phyloP scores from a whole-genome alignment of 2,888 invertebrate genomes.

The Helleia helle region DNA sequence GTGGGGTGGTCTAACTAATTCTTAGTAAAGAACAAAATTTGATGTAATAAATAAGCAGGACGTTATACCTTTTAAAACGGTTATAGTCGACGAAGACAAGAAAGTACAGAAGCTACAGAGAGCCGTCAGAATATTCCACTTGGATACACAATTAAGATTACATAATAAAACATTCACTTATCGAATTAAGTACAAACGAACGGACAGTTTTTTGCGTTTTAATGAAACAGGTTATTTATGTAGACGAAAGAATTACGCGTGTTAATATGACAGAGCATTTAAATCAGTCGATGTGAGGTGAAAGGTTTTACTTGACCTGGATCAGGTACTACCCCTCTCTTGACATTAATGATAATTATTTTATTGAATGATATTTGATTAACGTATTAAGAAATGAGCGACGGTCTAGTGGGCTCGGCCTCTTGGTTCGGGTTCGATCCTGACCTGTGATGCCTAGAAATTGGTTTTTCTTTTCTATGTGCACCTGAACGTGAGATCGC shows the following conservation, averaged over 20 bases:
- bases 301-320: slow-evolving; percentile 32
- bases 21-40: no score
- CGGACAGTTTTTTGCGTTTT: background rate
- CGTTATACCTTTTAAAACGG: no score
- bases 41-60: no score
- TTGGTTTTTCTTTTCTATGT: no score
- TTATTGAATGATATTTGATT: slow-evolving; percentile 28
- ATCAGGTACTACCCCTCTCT: slow-evolving; percentile 26
- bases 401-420: background rate
- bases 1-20: no score
- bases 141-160: background rate
- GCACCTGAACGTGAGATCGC: no score
- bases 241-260: background rate
- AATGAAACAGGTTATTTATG: background rate
- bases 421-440: slow-evolving; percentile 9
- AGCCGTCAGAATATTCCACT: no score
- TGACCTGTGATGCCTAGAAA: no score
- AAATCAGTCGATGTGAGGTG: slow-evolving; percentile 27
- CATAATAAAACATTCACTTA: no score
- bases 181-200: background rate
- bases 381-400: slow-evolving; percentile 19
- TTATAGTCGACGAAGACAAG: no score
- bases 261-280: slow-evolving; percentile 20
- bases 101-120: no score
- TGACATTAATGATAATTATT: slow-evolving; percentile 13